Conservation (phyloP, 2,888 invertebrate genomes). For the Lycaena phlaeas region DNA sequence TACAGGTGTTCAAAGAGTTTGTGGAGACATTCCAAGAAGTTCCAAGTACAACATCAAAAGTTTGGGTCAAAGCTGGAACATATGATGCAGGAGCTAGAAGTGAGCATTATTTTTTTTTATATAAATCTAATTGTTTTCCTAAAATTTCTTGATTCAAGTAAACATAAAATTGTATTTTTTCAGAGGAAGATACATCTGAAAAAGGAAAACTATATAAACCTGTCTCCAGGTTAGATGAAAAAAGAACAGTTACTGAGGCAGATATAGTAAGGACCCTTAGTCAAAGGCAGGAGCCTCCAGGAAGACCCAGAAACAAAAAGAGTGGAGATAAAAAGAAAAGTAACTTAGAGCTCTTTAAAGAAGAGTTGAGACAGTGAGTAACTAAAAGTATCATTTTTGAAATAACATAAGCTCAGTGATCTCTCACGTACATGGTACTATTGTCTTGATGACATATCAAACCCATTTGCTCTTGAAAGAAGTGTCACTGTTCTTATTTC, state of each 20-base stretch:
- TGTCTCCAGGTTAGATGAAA: constrained; percentile 80
- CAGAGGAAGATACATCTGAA: constrained; percentile 91
- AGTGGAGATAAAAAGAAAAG: constrained; percentile 90
- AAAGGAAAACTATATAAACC: constrained; percentile 95
- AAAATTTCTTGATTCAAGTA: neutral
- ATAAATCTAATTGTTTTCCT: neutral
- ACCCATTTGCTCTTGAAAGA: too few species aligned
- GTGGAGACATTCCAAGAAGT: constrained; percentile 96
- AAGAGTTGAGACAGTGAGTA: constrained; percentile 92
- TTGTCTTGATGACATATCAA: too few species aligned
- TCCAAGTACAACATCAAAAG: constrained; percentile 84
- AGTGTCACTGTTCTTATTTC: too few species aligned
- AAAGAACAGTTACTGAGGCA: constrained; percentile 35
- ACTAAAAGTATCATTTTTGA: constrained; percentile 8
- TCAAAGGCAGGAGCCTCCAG: constrained; percentile 47
- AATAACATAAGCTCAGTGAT: too few species aligned
- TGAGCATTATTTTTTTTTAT: too few species aligned
- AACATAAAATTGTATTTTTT: constrained; percentile 16
- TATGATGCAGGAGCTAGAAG: constrained; percentile 96
- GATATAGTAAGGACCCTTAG: constrained; percentile 68
- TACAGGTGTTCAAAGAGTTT: constrained; percentile 95
- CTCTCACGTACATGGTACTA: too few species aligned
- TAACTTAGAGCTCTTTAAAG: constrained; percentile 97
- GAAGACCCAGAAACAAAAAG: constrained; percentile 37
- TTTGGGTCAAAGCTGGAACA: constrained; percentile 98